Evolutionary conservation across 1,140 invertebrate genomes (phyloP).

Genomic region (Bombus pyrosoma): DNA sequence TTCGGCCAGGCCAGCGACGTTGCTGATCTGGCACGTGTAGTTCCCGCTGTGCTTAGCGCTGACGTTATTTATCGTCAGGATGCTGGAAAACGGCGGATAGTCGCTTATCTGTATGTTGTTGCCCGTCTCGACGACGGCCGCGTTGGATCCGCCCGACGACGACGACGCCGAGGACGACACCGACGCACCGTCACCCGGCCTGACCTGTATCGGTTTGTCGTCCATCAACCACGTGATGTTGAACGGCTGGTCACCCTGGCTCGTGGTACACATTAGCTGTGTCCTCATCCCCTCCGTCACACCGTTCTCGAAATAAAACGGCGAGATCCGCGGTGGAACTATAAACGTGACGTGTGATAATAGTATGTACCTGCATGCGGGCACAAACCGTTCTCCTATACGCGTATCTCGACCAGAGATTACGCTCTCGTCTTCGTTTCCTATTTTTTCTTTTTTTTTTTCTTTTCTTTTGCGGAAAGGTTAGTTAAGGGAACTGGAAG

Average conservation of each 20-base stretch:
- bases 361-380: slow-evolving; percentile 55
- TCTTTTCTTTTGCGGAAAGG: background rate
- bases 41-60: slow-evolving; percentile 85
- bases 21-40: slow-evolving; percentile 86
- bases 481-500: background rate
- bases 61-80: slow-evolving; percentile 86
- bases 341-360: slow-evolving; percentile 77
- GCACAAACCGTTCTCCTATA: slow-evolving; percentile 41
- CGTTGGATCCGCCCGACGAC: slow-evolving; percentile 48
- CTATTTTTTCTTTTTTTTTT: background rate
- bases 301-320: slow-evolving; percentile 83
- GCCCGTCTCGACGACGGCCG: slow-evolving; percentile 60
- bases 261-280: slow-evolving; percentile 86
- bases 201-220: slow-evolving; percentile 76
- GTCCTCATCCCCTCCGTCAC: slow-evolving; percentile 86
- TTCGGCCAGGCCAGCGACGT: slow-evolving; percentile 84
- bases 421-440: background rate
- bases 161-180: slow-evolving; percentile 50
- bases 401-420: slow-evolving; percentile 23
- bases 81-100: slow-evolving; percentile 82
- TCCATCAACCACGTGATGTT: slow-evolving; percentile 86
- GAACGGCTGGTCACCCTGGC: slow-evolving; percentile 85
- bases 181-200: slow-evolving; percentile 64
- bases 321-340: slow-evolving; percentile 85
- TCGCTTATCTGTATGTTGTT: slow-evolving; percentile 82